These are phyloP conservation scores for Oncorhynchus nerka DNA, from an alignment of 2,113 vertebrate genomes.

Conservation along the genomic window DNA sequence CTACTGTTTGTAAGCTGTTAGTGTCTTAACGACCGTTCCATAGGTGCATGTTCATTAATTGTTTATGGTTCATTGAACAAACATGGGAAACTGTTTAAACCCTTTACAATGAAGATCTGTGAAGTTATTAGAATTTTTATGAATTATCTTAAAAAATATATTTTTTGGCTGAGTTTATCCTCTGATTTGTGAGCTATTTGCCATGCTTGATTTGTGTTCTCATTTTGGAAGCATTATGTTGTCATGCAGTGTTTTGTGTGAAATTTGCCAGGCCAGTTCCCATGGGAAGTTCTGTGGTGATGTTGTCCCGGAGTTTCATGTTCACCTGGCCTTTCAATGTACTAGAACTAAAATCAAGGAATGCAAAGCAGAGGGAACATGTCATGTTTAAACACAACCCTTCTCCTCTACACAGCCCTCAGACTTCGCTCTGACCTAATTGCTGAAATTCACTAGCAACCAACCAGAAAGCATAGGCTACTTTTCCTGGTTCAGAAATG, in stretches of 20 bases:
- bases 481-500: conserved; percentile 36
- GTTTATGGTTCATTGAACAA: too few species aligned
- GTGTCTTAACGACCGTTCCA: too few species aligned
- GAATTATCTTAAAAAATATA: too few species aligned
- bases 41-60: too few species aligned
- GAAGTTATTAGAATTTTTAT: too few species aligned
- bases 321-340: not conserved
- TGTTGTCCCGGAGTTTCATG: not conserved
- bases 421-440: conserved; percentile 56
- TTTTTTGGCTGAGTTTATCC: not conserved
- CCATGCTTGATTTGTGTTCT: not conserved
- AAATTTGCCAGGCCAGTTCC: not conserved
- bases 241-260: not conserved
- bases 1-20: too few species aligned
- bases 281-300: not conserved
- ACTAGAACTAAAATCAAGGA: not conserved
- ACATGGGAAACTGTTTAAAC: too few species aligned
- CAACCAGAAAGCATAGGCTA: conserved; percentile 36
- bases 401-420: conserved; percentile 21
- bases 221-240: not conserved
- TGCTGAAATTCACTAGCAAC: conserved; percentile 56
- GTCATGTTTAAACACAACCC: conserved; percentile 1
- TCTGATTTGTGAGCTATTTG: not conserved
- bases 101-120: too few species aligned
- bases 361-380: not conserved